Conservation (phyloP, 2,113 vertebrate species). For the Corydoras maculifer region DNA sequence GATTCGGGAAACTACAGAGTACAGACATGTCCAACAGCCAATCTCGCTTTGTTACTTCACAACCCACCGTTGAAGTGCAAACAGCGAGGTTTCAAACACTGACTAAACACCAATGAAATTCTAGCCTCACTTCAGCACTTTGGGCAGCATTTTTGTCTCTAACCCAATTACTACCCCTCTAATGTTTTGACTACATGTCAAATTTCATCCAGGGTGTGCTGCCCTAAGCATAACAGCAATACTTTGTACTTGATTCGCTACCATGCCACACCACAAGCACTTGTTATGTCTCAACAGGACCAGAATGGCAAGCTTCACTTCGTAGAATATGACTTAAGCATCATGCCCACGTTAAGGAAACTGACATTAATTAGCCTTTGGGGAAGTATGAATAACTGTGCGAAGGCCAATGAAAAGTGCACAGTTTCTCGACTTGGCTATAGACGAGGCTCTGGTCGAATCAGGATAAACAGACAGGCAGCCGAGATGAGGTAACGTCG, state of each 20-base stretch:
- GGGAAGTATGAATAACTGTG: conserved; percentile 4
- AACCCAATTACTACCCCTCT: conserved; percentile 40
- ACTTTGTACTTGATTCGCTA: not conserved
- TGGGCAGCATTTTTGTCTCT: conserved; percentile 25
- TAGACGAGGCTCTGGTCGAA: not conserved
- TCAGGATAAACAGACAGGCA: conserved; percentile 4
- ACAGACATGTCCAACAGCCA: too few species aligned
- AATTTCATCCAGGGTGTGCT: conserved; percentile 28
- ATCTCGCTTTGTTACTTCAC: not conserved
- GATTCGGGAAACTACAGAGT: too few species aligned
- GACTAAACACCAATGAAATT: conserved; percentile 29
- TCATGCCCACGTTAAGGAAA: not conserved
- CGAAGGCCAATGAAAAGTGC: not conserved
- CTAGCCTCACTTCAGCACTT: conserved; percentile 25
- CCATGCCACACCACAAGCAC: not conserved
- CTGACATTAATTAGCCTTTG: not conserved
- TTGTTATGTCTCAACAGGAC: not conserved
- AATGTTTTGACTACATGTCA: conserved; percentile 47
- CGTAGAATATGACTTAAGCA: not conserved
- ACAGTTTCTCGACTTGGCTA: conserved; percentile 1
- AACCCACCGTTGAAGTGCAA: not conserved
- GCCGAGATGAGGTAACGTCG: conserved; percentile 12
- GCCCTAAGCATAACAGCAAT: conserved; percentile 8
- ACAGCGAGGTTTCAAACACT: not conserved
- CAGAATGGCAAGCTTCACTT: not conserved